Conservation (phyloP, 2,113 vertebrate species). For the Zapornia atra region DNA sequence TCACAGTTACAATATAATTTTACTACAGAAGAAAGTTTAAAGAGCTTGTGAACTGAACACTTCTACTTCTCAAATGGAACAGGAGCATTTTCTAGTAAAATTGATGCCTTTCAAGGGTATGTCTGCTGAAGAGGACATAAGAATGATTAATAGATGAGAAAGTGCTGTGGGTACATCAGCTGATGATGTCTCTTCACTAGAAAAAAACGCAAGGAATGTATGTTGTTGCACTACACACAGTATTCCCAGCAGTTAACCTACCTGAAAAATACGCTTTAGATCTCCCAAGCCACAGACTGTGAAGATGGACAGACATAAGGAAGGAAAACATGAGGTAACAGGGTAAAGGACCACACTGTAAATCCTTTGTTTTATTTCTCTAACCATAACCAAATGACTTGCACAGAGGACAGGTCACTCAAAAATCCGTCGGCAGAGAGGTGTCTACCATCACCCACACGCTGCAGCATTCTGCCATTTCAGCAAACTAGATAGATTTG, state of each 20-base stretch:
- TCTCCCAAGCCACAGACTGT: neutral
- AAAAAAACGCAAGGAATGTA: neutral
- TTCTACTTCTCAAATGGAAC: neutral
- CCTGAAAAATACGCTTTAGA: neutral
- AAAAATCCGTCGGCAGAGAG: neutral
- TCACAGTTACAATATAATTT: neutral
- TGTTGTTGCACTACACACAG: neutral
- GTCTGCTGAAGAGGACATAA: neutral
- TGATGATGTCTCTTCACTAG: neutral
- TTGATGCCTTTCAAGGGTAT: neutral
- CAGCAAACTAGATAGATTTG: neutral
- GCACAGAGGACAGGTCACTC: neutral
- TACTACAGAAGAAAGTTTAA: neutral
- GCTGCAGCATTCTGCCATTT: neutral
- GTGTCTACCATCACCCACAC: no score
- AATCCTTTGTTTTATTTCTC: neutral
- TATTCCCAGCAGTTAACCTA: neutral
- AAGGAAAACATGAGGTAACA: neutral
- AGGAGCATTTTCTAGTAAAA: neutral
- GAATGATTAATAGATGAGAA: neutral
- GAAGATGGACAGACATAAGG: neutral
- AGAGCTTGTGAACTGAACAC: neutral
- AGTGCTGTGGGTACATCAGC: neutral
- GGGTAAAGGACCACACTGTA: neutral
- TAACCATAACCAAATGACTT: neutral